Evolutionary conservation across 2,888 invertebrate species (phyloP).

Genomic region (Diadegma fenestrale): DNA sequence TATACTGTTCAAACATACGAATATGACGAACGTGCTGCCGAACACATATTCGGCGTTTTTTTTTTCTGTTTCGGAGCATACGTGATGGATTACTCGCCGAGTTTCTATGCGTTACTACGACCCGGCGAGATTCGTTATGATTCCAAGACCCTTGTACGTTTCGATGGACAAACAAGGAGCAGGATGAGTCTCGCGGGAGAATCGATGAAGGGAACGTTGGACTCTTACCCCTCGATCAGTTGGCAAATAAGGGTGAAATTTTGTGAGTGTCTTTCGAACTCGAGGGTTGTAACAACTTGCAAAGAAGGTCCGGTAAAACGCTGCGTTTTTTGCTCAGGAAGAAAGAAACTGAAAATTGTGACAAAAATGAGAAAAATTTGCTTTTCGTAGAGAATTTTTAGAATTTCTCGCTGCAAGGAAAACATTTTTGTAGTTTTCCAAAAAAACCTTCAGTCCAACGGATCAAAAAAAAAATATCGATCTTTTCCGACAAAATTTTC

Average conservation of each 20-base stretch:
- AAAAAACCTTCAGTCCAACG: too few relatives aligned
- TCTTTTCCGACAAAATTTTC: too few relatives aligned
- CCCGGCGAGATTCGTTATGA: conserved; percentile 41
- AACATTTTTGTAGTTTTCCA: too few relatives aligned
- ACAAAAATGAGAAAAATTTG: too few relatives aligned
- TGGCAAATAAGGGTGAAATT: conserved; percentile 54
- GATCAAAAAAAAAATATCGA: too few relatives aligned
- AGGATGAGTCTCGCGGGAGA: conserved; percentile 33
- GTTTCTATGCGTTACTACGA: conserved; percentile 8
- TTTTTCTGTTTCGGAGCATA: conserved; percentile 10
- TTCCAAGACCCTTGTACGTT: conserved; percentile 36
- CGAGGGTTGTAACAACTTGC: conserved; percentile 26
- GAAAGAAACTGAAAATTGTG: too few relatives aligned
- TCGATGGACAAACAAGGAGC: conserved; percentile 39
- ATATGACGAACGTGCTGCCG: conserved; percentile 35
- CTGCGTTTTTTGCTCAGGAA: background rate
- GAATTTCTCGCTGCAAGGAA: too few relatives aligned
- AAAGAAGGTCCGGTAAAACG: too few relatives aligned
- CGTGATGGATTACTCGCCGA: conserved; percentile 49
- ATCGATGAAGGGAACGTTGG: conserved; percentile 40
- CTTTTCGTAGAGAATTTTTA: too few relatives aligned
- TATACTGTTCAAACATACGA: conserved; percentile 3
- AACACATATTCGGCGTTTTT: conserved; percentile 39
- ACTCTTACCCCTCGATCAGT: conserved; percentile 39
- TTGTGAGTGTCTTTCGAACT: conserved; percentile 16